phyloP scores from a whole-genome alignment of 2,888 invertebrate species.

The Agrotis segetum region DNA sequence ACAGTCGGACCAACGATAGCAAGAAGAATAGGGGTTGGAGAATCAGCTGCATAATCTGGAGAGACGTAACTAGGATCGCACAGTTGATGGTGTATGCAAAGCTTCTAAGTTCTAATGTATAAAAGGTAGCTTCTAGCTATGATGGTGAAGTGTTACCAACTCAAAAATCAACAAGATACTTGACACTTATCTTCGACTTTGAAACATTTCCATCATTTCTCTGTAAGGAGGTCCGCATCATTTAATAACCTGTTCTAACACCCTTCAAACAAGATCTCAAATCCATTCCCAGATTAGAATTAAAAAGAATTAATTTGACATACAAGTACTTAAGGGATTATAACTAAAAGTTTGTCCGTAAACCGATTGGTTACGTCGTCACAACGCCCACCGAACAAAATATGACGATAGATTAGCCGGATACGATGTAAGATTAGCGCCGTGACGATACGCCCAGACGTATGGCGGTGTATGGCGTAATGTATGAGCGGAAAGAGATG shows the following conservation, averaged over 20 bases:
- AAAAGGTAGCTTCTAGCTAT: too few relatives aligned
- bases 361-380: slow-evolving; percentile 75
- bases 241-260: slow-evolving; percentile 52
- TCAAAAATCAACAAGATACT: background rate
- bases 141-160: background rate
- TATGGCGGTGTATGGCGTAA: slow-evolving; percentile 66
- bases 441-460: slow-evolving; percentile 78
- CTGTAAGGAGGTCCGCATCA: slow-evolving; percentile 41
- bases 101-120: background rate
- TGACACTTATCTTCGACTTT: background rate
- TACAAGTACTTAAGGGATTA: slow-evolving; percentile 62
- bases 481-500: background rate
- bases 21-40: background rate
- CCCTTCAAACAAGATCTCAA: slow-evolving; percentile 47
- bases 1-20: too few relatives aligned
- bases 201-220: slow-evolving; percentile 19
- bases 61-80: too few relatives aligned
- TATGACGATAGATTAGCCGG: slow-evolving; percentile 85
- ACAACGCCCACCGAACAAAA: slow-evolving; percentile 79
- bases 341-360: slow-evolving; percentile 58
- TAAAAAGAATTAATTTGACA: slow-evolving; percentile 61
- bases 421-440: slow-evolving; percentile 80
- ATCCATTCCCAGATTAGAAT: slow-evolving; percentile 65
- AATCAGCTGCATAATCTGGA: background rate
- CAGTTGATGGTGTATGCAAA: background rate